Base-by-base conservation (phyloP, 1,140 invertebrate species). In the Whitmania pigra region DNA sequence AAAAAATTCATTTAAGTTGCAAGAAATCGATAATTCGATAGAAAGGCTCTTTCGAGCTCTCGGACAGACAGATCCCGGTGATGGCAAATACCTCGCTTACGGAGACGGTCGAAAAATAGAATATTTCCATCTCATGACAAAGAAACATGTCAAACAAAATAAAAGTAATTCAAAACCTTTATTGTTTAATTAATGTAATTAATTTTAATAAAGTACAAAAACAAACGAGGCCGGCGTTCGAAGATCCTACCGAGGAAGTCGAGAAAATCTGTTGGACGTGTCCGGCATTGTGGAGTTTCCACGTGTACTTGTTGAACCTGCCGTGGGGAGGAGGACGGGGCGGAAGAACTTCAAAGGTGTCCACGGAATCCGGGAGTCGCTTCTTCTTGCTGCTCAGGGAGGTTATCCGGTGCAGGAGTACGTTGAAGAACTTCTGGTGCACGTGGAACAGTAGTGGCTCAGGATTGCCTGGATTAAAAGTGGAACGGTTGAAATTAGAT, bases 261-360 rank as follows among this genome's bases (percentile, higher is more conserved):
- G 57, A 63, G 29, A 63, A 63, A 31, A 63, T 63, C 22, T 63
- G 29, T 31, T 63, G 57, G 57, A 63, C 57, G 29, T 63, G 57
- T 4, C 29, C 29, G 29, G 57, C 22, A 31, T 63, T 31, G 22
- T 63, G 22, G 29, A 63, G 57, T 7, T 63, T 63, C 57, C 57
- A 63, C 1, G 29, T 63, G 29, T 63, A 63, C 29, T 17, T 22
- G 22, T 25, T 25, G 29, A 63, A 63, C 29, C 3, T 4, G 29
- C 57, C 57, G 57, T 25, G 29, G 11, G 57, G 57, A 11, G 57
- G 57, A n/a, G 22, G 22, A 20, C 0, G 22, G 9, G 57, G 57
- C 11, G 57, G 57, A 4, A 25, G 11, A 7, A 7, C 5, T 25
- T 22, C 22, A 15, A 63, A 22, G 13, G 57, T 63, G 5, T 25